phyloP scores from a whole-genome alignment of 2,113 vertebrate species.

The Sorex araneus region DNA sequence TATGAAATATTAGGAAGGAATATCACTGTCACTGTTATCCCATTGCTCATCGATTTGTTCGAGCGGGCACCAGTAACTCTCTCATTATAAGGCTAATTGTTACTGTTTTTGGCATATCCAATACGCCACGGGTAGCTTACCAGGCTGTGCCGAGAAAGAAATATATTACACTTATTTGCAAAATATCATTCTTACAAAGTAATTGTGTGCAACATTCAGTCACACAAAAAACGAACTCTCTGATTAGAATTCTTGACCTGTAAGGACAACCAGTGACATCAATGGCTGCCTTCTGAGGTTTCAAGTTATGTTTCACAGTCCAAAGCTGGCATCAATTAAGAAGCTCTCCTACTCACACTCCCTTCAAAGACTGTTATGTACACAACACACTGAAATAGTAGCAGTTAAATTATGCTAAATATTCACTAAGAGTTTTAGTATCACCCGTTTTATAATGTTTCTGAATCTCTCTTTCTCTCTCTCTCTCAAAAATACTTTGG shows the following conservation, averaged over 20 bases:
- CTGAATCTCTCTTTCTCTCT: neutral
- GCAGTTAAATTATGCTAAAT: conserved; percentile 20
- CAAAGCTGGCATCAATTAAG: neutral
- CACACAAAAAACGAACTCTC: neutral
- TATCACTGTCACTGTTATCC: too few relatives aligned
- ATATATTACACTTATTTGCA: neutral
- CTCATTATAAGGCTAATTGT: too few relatives aligned
- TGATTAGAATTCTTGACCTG: neutral
- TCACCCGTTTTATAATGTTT: neutral
- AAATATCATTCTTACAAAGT: conserved; percentile 41
- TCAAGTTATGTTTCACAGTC: neutral
- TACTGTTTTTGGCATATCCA: too few relatives aligned
- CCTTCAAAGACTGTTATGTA: conserved; percentile 23
- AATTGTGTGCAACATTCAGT: neutral
- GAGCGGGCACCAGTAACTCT: too few relatives aligned
- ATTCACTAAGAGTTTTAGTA: conserved; percentile 48
- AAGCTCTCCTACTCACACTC: neutral
- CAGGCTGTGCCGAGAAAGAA: too few relatives aligned
- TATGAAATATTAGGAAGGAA: neutral
- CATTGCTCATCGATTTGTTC: too few relatives aligned
- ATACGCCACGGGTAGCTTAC: too few relatives aligned
- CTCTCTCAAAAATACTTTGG: too few relatives aligned
- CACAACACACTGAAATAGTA: neutral
- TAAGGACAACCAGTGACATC: neutral
- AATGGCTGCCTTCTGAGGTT: conserved; percentile 7